Evolutionary conservation across 2,797 vertebrate species (phyloP).

Genomic region (Gambusia yucatana): DNA sequence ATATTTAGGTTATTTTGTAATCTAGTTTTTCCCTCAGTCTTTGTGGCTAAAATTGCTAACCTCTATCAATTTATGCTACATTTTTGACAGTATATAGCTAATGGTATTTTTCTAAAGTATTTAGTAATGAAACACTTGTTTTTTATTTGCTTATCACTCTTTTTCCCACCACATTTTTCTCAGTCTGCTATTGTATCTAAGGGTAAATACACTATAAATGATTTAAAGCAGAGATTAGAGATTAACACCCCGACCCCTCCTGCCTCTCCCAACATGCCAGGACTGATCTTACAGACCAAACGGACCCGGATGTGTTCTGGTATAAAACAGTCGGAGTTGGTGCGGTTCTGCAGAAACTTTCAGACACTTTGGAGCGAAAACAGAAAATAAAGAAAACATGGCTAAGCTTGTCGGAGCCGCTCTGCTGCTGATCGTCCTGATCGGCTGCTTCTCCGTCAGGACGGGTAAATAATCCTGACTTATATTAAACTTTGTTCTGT

Average conservation of each 20-base stretch:
- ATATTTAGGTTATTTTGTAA: neutral
- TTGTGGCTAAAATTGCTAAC: too few species aligned
- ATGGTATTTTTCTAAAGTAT: too few species aligned
- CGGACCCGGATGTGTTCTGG: neutral
- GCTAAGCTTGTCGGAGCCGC: constrained; percentile 39
- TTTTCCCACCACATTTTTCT: too few species aligned
- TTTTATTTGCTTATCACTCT: too few species aligned
- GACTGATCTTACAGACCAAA: constrained; percentile 29
- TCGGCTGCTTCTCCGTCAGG: constrained; percentile 17
- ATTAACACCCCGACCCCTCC: neutral
- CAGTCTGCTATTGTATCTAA: too few species aligned
- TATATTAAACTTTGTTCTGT: neutral
- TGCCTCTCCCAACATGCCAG: constrained; percentile 37
- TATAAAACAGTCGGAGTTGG: constrained; percentile 25
- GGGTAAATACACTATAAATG: too few species aligned
- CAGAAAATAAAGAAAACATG: constrained; percentile 51
- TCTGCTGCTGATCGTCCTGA: constrained; percentile 58
- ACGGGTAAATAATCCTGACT: constrained; percentile 28
- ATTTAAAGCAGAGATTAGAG: constrained; percentile 9
- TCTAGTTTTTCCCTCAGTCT: neutral
- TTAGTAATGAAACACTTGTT: too few species aligned
- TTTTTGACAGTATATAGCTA: too few species aligned
- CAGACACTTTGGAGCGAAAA: neutral
- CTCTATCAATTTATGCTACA: too few species aligned
- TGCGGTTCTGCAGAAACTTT: neutral